Base-by-base conservation (phyloP, 2,797 vertebrate genomes). In the Pipistrellus pygmaeus region DNA sequence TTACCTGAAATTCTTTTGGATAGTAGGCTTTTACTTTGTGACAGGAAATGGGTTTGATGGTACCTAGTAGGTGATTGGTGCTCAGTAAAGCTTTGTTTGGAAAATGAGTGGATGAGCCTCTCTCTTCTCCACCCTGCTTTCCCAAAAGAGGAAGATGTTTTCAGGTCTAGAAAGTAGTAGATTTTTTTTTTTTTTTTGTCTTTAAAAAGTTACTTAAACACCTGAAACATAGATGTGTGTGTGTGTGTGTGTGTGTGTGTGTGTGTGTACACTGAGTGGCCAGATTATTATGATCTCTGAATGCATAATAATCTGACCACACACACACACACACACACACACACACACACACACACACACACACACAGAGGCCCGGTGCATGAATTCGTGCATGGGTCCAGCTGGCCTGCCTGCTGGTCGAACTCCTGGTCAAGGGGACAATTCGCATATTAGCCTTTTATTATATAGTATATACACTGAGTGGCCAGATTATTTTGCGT, bases 11-110 rank as follows among this genome's bases (percentile, higher is more conserved):
- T 90, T 6, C 81, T 93, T 82, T 55, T 72, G 21, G 25, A 27
- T 62, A 38, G 8, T 41, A 44, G 9, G 2, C 46, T 69, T 90
- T 94, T 77, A 91, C 30, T 77, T 14, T 82, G 10, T 23, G 25
- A 95, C 76, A 71, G 82, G 78, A 89, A 77, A 35, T 48, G 76
- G 1, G 11, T 88, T 88, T 89, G 48, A 44, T 44, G 21, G 12
- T 64, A n/a, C 25, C 44, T 75, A 32, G 18, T 91, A 64, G 17
- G 3, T 82, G 46, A 30, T 44, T 90, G 80, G 30, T 69, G 51
- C 51, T 44, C 21, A 85, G 1, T 84, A 55, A 90, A 69, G 15
- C 12, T 88, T 87, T 94, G 75, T 55, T 83, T 75, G 20, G 41
- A 71, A 92, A 88, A 32, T 73, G 41, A 53, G n/a, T 64, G 55